phyloP scores from a whole-genome alignment of 2,888 invertebrate genomes.

The Leucophenga montana region DNA sequence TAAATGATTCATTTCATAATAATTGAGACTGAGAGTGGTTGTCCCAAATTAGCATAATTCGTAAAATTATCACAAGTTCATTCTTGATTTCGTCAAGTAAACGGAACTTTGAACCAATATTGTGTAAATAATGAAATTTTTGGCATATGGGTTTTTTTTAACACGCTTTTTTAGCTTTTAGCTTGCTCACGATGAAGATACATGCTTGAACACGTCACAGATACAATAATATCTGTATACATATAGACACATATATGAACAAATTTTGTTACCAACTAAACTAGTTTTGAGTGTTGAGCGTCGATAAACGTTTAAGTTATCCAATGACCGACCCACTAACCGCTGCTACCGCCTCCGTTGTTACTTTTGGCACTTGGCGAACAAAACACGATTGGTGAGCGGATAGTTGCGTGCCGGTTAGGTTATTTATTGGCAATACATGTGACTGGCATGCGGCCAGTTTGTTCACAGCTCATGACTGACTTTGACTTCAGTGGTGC shows the following conservation, averaged over 20 bases:
- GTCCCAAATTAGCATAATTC: slow-evolving; percentile 52
- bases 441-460: slow-evolving; percentile 49
- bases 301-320: background rate
- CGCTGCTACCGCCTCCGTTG: too few relatives aligned
- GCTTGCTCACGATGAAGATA: too few relatives aligned
- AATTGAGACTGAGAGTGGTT: slow-evolving; percentile 37
- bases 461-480: slow-evolving; percentile 2
- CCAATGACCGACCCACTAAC: too few relatives aligned
- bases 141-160: background rate
- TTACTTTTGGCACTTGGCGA: too few relatives aligned
- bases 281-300: background rate
- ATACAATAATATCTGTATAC: background rate
- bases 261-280: background rate
- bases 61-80: slow-evolving; percentile 12
- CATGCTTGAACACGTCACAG: background rate
- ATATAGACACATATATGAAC: background rate
- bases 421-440: slow-evolving; percentile 34
- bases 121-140: background rate
- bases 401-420: too few relatives aligned
- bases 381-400: too few relatives aligned
- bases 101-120: background rate
- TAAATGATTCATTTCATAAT: slow-evolving; percentile 58
- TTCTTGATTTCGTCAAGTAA: background rate
- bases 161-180: too few relatives aligned
- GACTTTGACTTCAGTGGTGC: background rate